Conservation (phyloP, 2,888 invertebrate genomes). For the Cenopis cana region DNA sequence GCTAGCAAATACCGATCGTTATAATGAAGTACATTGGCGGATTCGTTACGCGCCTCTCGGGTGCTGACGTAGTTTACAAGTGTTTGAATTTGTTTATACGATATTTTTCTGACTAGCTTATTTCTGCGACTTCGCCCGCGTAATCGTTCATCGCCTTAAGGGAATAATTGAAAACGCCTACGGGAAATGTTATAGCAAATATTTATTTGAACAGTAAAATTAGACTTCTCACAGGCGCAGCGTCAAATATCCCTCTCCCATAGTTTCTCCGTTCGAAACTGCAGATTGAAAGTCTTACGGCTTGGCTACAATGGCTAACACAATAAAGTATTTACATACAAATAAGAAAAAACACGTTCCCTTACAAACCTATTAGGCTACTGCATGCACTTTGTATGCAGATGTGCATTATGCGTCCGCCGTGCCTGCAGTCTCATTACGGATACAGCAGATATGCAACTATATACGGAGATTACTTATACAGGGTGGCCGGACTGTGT, state of each 20-base stretch:
- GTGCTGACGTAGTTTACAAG: neutral
- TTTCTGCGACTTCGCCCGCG: too few species aligned
- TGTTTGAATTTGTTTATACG: neutral
- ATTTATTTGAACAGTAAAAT: too few species aligned
- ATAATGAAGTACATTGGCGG: neutral
- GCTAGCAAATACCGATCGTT: neutral
- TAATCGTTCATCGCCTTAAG: too few species aligned
- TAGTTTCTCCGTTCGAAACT: too few species aligned
- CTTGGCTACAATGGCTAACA: too few species aligned
- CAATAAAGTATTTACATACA: neutral
- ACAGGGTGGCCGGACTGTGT: conserved; percentile 6
- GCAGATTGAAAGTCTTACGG: too few species aligned
- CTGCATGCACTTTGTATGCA: conserved; percentile 43
- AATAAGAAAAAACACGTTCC: neutral
- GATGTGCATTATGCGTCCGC: conserved; percentile 39
- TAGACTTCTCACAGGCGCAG: too few species aligned
- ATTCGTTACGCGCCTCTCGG: neutral
- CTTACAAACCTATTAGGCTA: conserved; percentile 33
- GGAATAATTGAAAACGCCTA: too few species aligned
- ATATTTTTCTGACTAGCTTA: neutral
- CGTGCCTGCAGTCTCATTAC: conserved; percentile 40
- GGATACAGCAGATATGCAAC: conserved; percentile 28
- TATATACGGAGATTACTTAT: conserved; percentile 3
- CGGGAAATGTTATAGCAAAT: too few species aligned
- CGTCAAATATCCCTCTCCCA: too few species aligned